Conservation (phyloP, 1,140 invertebrate species). For the Cotesia typhae region DNA sequence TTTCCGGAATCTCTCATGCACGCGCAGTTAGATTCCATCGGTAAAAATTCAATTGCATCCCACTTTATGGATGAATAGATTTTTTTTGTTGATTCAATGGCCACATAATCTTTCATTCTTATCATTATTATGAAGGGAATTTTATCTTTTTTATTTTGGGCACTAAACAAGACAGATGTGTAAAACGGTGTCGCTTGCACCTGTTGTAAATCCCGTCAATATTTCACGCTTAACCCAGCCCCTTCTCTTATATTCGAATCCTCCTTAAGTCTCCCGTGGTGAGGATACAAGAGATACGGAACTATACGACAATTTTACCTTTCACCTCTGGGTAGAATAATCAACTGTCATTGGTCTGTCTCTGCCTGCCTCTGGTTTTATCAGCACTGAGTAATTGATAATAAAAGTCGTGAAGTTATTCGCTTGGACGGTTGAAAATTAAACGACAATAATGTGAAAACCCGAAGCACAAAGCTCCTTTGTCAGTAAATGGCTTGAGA, state of each 20-base stretch:
- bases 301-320: no score
- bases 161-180: conserved; percentile 15
- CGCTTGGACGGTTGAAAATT: no score
- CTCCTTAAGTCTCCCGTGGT: no score
- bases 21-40: conserved; percentile 1
- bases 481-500: no score
- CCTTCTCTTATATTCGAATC: no score
- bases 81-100: no score
- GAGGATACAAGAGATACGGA: no score
- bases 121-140: background rate
- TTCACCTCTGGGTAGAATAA: no score
- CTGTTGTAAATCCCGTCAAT: conserved; percentile 44
- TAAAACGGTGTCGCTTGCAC: conserved; percentile 40
- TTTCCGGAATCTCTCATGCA: conserved; percentile 29
- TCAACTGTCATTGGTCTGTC: background rate
- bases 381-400: background rate
- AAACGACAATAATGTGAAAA: no score
- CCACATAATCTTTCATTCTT: background rate
- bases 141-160: background rate
- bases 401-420: background rate
- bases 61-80: no score
- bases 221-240: conserved; percentile 36
- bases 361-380: conserved; percentile 18
- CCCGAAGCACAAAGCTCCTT: no score
- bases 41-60: no score